These are phyloP conservation scores for Apteryx mantelli DNA, from an alignment of 2,113 vertebrate species.

Conservation along the genomic window DNA sequence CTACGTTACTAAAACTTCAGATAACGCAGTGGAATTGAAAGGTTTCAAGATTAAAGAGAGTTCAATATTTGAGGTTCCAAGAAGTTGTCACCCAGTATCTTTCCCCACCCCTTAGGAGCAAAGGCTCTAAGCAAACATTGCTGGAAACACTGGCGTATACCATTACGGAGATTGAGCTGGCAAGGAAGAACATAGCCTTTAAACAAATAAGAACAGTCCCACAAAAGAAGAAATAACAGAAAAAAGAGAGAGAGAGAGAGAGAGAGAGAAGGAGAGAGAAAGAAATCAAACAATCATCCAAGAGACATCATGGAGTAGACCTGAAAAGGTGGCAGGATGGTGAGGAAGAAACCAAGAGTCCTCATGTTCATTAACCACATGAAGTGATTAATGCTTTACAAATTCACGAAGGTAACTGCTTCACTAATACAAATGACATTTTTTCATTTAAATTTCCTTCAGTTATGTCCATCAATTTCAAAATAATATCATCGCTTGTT, in stretches of 20 bases:
- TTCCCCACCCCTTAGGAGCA: neutral
- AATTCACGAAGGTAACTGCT: neutral
- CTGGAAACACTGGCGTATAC: neutral
- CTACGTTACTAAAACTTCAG: neutral
- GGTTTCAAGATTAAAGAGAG: neutral
- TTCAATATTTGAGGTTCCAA: fast-evolving
- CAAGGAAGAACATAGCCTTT: neutral
- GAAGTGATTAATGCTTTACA: neutral
- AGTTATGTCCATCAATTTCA: neutral
- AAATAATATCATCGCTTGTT: neutral
- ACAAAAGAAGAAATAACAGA: neutral
- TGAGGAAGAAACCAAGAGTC: neutral
- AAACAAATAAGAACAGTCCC: neutral
- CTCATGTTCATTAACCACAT: neutral
- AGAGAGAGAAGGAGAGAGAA: neutral
- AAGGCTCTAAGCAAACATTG: neutral
- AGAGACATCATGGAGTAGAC: neutral
- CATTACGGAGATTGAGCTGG: neutral
- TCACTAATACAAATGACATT: neutral
- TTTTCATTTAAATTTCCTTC: neutral
- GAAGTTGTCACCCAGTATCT: neutral
- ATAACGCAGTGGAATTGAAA: neutral
- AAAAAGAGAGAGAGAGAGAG: neutral
- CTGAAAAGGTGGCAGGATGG: neutral
- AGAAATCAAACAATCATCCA: neutral